Base-by-base conservation (phyloP, 2,113 vertebrate species). In the Leptosomus discolor region DNA sequence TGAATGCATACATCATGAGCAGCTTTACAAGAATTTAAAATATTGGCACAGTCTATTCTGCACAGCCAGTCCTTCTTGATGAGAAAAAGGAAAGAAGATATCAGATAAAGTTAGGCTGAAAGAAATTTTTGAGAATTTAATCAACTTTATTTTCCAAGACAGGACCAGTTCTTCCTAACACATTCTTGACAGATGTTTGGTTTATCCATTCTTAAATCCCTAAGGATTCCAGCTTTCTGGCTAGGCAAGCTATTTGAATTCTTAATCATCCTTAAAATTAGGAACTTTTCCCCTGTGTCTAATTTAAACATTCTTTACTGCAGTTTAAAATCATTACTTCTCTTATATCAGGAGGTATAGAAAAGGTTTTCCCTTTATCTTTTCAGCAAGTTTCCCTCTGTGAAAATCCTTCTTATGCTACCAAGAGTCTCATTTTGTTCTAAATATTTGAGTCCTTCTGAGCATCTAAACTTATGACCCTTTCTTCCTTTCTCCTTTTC, bases 191-290 rank as follows among this genome's bases (percentile, higher is more conserved):
- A 80, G 74, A 53, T 85, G 50, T 69, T 84, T 92, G 19, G 69
- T 84, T 54, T 70, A 88, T 41, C 50, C n/a, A 26, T 80, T 92
- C 50, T 75, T 70, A 85, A 75, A 70, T 75, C 79, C 69, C n/a
- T 80, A 58, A 41, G 43, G 79, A 58, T 88, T 85, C 37, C n/a
- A 57, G 9, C 30, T 58, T 79, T 85, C 50, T 85, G 50, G 11
- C 26, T 70, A 88, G 56, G 30, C 43, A 88, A 88, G 39, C 32
- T 23, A 58, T 92, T 80, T 0, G 2, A 74, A 69, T 53, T 46
- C 56, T 80, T 88, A 74, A 94, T 75, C 68, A 75, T 75, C 37
- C 24, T 75, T 80, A 94, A 94, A 85, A 94, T 75, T 64, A 85
- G 56, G 13, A 80, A 70, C 45, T 48, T 75, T 70, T 70, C 61